Base-by-base conservation (phyloP, 2,797 vertebrate species). In the Strix occidentalis region DNA sequence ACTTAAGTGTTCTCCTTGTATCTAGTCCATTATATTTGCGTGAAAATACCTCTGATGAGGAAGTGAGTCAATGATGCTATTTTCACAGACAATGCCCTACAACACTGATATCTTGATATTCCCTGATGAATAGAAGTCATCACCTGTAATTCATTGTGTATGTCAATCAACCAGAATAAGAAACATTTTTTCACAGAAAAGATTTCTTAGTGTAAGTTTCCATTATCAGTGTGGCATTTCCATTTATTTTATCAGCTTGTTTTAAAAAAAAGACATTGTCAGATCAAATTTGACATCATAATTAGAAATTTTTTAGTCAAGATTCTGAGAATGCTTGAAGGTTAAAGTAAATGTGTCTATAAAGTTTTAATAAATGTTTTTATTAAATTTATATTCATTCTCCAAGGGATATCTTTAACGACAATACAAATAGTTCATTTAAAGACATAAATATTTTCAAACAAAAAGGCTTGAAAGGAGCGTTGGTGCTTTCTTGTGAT, bases 141-240 rank as follows among this genome's bases (percentile, higher is more conserved):
- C 39, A 56, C 77, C 89, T 79, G 29, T 69, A 86, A 74, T 79
- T 45, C 72, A 53, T 37, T 61, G 31, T 23, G 26, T 26, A 75
- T 76, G 88, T 9, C 61, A 93, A 2, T 81, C 8, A 21, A 83
- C 24, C 33, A 92, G 70, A 90, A 85, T 25, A 46, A 81, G 58
- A 91, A 90, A 8, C n/a, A 83, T 61, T 94, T 93, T 93, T 84
- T 77, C 78, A 64, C 37, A 60, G 60, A 48, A 81, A 93, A 82
- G 9, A 57, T 87, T 75, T 95, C 28, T 63, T 20, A 75, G 29
- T 74, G 54, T 76, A 74, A 84, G 10, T 90, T 91, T 79, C 53
- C 71, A 50, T 41, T 53, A 70, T 58, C 37, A 37, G 0, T 53
- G 68, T 50, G 81, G 53, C 41, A 75, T 81, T 90, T 93, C 41